Evolutionary conservation across 1,140 invertebrate genomes (phyloP).

Genomic region (Penaeus chinensis): DNA sequence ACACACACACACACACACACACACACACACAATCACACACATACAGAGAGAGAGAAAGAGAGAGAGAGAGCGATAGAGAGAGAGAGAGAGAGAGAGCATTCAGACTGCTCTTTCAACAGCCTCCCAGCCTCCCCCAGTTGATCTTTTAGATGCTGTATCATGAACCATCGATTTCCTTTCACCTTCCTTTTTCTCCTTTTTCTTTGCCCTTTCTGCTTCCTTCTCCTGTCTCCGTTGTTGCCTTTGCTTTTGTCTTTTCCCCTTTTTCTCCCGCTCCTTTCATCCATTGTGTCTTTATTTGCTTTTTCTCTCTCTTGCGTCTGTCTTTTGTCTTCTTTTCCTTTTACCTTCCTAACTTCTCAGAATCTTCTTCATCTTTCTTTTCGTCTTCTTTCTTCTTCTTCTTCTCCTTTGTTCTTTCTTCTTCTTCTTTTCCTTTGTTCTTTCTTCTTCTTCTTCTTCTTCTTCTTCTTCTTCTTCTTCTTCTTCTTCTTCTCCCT

Average conservation of each 20-base stretch:
- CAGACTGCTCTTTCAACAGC: too few species aligned
- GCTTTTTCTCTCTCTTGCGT: background rate
- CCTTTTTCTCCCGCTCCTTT: background rate
- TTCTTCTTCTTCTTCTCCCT: background rate
- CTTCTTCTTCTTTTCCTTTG: too few species aligned
- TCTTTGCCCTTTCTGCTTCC: too few species aligned
- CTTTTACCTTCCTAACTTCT: too few species aligned
- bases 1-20: background rate
- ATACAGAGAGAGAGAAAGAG: background rate
- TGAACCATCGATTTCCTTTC: background rate
- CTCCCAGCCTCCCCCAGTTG: too few species aligned
- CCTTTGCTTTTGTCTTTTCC: background rate
- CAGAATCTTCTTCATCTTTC: too few species aligned
- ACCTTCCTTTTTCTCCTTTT: background rate
- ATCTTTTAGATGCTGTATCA: too few species aligned
- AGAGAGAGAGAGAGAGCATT: background rate
- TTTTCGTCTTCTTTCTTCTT: too few species aligned
- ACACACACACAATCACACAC: background rate
- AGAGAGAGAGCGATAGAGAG: background rate
- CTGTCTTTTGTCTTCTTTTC: background rate
- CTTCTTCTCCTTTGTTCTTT: too few species aligned
- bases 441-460: background rate
- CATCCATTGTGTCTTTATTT: background rate
- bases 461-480: background rate
- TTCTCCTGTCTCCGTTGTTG: background rate